Conservation (phyloP, 2,113 vertebrate species). For the Phoenicopterus ruber region DNA sequence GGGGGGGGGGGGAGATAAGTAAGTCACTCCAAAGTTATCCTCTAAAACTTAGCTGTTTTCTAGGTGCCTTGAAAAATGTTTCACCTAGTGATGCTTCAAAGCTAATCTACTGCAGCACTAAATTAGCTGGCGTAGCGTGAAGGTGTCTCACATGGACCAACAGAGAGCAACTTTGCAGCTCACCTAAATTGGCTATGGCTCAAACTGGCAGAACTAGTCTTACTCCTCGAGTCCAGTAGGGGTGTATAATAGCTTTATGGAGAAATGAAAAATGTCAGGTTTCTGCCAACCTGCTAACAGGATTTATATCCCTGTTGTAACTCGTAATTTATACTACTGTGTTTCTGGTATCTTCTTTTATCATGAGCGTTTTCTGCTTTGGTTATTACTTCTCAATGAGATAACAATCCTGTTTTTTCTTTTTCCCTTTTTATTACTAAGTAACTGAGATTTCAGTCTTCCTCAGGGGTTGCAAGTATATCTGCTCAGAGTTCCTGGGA, state of each 20-base stretch:
- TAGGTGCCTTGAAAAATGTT: not conserved
- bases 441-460: not conserved
- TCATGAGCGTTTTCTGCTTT: not conserved
- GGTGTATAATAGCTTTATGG: not conserved
- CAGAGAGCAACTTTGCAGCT: not conserved
- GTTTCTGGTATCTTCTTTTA: not conserved
- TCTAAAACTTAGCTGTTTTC: not conserved
- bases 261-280: not conserved
- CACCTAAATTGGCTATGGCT: not conserved
- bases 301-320: not conserved
- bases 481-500: not conserved
- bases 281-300: not conserved
- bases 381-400: not conserved
- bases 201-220: not conserved
- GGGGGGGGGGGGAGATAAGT: accelerated
- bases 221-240: not conserved
- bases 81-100: not conserved
- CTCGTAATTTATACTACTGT: not conserved
- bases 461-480: not conserved
- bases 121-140: not conserved
- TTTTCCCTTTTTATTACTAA: not conserved
- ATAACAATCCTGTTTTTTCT: not conserved
- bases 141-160: not conserved
- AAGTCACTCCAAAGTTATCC: not conserved
- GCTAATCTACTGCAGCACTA: not conserved